Evolutionary conservation across 2,888 invertebrate species (phyloP).

Genomic region (Dryobotodes eremita): DNA sequence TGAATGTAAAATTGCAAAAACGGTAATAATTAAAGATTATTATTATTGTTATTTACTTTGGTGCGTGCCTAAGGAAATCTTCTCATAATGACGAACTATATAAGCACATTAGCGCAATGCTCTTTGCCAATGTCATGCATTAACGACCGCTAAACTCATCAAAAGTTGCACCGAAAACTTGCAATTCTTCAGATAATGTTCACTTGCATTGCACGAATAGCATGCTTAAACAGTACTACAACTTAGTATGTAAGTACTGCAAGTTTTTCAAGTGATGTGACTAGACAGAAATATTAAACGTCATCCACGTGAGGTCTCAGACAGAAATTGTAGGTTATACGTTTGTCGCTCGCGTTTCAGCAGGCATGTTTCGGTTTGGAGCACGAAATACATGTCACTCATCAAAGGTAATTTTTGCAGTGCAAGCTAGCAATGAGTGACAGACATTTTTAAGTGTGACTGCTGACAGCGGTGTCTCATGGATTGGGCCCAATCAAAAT

Average conservation of each 20-base stretch:
- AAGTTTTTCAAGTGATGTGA: slow-evolving; percentile 19
- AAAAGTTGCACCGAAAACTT: not conserved
- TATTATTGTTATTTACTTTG: not conserved
- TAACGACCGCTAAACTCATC: not conserved
- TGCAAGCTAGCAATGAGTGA: not conserved
- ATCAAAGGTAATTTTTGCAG: slow-evolving; percentile 8
- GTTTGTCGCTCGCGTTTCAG: slow-evolving; percentile 28
- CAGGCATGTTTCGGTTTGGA: slow-evolving; percentile 1
- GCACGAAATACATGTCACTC: not conserved
- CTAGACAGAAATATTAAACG: slow-evolving; percentile 32
- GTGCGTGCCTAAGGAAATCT: not conserved
- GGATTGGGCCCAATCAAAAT: not conserved
- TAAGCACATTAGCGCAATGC: not conserved
- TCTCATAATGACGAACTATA: not conserved
- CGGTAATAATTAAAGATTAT: no score
- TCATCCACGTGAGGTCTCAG: not conserved
- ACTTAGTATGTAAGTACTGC: not conserved
- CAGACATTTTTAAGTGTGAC: not conserved
- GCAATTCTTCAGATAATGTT: not conserved
- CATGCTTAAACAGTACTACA: not conserved
- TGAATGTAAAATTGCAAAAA: no score
- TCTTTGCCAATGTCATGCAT: not conserved
- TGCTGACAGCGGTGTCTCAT: not conserved
- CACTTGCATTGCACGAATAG: not conserved
- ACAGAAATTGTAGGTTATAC: slow-evolving; percentile 26